phyloP scores from a whole-genome alignment of 2,888 invertebrate species.

The Cyrtodaria siliqua region DNA sequence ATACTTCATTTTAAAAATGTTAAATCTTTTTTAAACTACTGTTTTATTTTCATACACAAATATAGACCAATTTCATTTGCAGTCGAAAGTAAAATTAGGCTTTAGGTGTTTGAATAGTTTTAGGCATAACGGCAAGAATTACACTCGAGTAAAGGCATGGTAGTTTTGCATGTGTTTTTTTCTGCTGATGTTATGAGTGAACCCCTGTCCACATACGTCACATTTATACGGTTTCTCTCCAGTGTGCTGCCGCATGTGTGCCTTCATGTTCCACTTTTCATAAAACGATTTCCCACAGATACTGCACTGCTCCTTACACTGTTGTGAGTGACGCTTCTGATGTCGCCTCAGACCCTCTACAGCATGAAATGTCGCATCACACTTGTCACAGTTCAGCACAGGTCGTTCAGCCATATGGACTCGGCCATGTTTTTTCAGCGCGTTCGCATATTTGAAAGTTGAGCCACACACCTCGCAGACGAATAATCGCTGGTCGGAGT shows the following conservation, averaged over 20 bases:
- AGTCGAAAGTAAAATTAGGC: too few species aligned
- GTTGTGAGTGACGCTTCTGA: neutral
- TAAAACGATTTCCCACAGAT: neutral
- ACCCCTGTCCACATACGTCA: neutral
- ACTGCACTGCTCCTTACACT: constrained; percentile 1
- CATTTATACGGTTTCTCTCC: neutral
- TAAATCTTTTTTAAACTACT: too few species aligned
- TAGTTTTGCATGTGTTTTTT: constrained; percentile 4
- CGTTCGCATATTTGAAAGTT: neutral
- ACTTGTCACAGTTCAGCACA: neutral
- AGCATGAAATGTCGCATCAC: neutral
- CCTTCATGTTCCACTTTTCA: neutral
- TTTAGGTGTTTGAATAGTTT: too few species aligned
- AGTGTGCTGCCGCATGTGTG: constrained; percentile 6
- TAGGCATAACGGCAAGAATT: too few species aligned
- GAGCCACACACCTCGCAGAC: neutral
- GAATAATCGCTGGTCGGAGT: neutral
- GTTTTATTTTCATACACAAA: too few species aligned
- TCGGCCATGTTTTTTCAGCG: neutral
- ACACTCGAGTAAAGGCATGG: neutral
- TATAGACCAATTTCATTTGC: too few species aligned
- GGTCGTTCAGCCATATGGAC: neutral
- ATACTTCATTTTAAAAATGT: too few species aligned
- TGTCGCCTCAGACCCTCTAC: neutral
- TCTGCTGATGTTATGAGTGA: constrained; percentile 9